These are phyloP conservation scores for Lemur catta DNA, from an alignment of 2,797 vertebrate species.

Conservation along the genomic window DNA sequence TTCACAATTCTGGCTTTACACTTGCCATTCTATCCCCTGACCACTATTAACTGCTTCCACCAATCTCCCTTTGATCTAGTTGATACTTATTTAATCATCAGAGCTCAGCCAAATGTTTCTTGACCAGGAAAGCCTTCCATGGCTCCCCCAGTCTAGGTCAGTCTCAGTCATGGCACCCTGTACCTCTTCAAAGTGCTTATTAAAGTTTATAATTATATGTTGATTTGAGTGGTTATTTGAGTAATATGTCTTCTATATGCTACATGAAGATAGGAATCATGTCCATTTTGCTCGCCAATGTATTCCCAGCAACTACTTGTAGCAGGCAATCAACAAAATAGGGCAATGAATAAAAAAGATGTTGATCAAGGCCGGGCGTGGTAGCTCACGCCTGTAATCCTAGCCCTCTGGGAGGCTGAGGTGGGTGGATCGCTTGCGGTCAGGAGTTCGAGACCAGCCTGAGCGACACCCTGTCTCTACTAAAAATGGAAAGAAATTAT, in stretches of 20 bases:
- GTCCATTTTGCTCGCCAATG: not conserved
- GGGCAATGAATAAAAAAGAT: conserved; percentile 34
- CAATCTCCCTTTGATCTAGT: not conserved
- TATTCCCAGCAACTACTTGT: not conserved
- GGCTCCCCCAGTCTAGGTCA: not conserved
- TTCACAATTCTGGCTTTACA: not conserved
- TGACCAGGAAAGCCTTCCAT: not conserved
- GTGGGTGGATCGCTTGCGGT: no score
- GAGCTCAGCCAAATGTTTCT: not conserved
- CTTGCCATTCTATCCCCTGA: not conserved
- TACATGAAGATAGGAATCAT: not conserved
- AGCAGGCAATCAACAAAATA: not conserved
- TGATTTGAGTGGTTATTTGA: not conserved
- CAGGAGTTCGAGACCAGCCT: no score
- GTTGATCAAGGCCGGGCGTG: no score
- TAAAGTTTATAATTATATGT: not conserved
- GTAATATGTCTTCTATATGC: not conserved
- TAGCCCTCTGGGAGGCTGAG: no score
- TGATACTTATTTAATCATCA: not conserved
- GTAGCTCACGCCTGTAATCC: no score
- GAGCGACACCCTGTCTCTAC: no score
- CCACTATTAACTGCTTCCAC: not conserved
- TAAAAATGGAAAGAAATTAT: no score
- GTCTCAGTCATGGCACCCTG: not conserved
- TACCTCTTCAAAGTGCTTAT: conserved; percentile 1